Conservation (phyloP, 1,140 invertebrate genomes). For the Laupala kohalensis region DNA sequence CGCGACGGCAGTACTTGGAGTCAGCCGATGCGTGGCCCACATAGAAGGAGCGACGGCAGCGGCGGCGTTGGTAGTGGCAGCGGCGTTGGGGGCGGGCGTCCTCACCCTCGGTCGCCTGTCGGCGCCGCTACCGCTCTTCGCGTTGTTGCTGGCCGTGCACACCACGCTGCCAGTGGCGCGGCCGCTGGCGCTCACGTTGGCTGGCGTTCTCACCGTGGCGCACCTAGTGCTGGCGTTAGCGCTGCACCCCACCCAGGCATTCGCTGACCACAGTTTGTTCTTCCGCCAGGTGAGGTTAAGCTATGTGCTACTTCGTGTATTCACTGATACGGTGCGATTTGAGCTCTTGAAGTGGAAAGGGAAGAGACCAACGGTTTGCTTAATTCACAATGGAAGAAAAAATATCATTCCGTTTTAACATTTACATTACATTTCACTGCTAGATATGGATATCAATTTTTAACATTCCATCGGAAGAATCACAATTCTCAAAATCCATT, state of each 20-base stretch:
- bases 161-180: constrained; percentile 56
- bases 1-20: constrained; percentile 32
- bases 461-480: too few relatives aligned
- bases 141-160: constrained; percentile 49
- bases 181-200: constrained; percentile 42
- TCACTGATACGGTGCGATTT: too few relatives aligned
- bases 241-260: neutral
- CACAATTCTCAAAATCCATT: too few relatives aligned
- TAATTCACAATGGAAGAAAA: too few relatives aligned
- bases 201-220: constrained; percentile 39
- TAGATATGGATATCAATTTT: too few relatives aligned
- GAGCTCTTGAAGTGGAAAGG: too few relatives aligned
- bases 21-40: constrained; percentile 36
- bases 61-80: constrained; percentile 34
- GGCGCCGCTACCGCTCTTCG: constrained; percentile 47
- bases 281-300: constrained; percentile 8
- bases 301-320: neutral
- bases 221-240: constrained; percentile 37
- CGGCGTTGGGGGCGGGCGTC: constrained; percentile 32
- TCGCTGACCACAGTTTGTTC: neutral
- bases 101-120: constrained; percentile 35
- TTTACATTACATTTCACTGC: too few relatives aligned
- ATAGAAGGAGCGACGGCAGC: constrained; percentile 35
- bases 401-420: too few relatives aligned
- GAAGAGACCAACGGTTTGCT: too few relatives aligned